Conservation (phyloP, 1,140 invertebrate genomes). For the Drosophila kanapiae region DNA sequence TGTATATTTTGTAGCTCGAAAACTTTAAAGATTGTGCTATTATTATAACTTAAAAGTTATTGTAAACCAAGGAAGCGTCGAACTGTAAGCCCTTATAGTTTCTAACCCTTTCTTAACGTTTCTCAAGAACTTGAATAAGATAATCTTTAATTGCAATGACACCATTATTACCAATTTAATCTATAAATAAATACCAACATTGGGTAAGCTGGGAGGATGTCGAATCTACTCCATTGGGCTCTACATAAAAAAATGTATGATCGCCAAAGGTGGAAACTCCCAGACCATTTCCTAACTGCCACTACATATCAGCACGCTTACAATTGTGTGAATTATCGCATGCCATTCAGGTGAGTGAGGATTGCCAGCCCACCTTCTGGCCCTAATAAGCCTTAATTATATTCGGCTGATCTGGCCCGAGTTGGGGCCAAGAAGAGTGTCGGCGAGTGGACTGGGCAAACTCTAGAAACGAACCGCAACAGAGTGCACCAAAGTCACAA, state of each 20-base stretch:
- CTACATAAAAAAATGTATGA: too few relatives aligned
- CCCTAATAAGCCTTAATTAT: constrained; percentile 73
- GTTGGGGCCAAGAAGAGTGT: constrained; percentile 17
- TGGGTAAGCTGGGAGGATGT: too few relatives aligned
- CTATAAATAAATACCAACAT: too few relatives aligned
- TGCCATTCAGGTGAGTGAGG: constrained; percentile 27
- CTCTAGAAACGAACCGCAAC: constrained; percentile 40
- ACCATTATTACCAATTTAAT: too few relatives aligned
- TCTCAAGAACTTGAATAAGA: not conserved
- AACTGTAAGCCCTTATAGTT: not conserved
- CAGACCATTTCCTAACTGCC: constrained; percentile 29
- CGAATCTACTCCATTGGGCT: too few relatives aligned
- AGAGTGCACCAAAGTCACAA: constrained; percentile 40
- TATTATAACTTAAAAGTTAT: not conserved
- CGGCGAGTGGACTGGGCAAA: constrained; percentile 17
- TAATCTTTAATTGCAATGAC: not conserved
- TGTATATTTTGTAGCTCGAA: not conserved
- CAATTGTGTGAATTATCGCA: constrained; percentile 76
- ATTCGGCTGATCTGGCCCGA: constrained; percentile 60
- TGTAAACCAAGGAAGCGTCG: not conserved
- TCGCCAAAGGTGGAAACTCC: constrained; percentile 16
- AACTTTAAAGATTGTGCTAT: too few relatives aligned
- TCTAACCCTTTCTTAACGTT: not conserved
- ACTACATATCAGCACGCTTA: constrained; percentile 24
- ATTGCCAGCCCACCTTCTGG: constrained; percentile 30